Base-by-base conservation (phyloP, 2,888 invertebrate species). In the Blastobasis adustella region DNA sequence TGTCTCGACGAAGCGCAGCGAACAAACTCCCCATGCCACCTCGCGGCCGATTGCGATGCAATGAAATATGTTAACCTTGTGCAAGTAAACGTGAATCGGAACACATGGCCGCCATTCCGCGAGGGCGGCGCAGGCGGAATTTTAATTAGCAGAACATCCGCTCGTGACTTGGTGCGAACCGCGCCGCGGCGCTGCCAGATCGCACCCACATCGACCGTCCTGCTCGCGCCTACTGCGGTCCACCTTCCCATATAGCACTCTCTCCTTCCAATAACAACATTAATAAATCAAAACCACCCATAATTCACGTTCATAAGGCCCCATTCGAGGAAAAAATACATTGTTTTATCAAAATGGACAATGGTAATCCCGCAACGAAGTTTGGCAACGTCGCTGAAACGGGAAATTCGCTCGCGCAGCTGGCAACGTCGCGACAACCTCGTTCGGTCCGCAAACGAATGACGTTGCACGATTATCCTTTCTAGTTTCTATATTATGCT, bases 141-240 rank as follows among this genome's bases (percentile, higher is more conserved):
- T 87, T 88, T 88, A 88, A 88, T 88, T 88, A 88, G 85, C 85
- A 86, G 88, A 87, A 88, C 86, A 88, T 88, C 88, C 88, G 88
- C 85, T 87, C 86, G 79, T 82, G 80, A 82, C 80, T 82, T 69
- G 75, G 71, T 73, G 67, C 69, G 82, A 69, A 74, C 70, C 73
- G 67, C 69, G 73, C 77, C 73, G 84, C 86, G 81, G 69, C 71
- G 87, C 85, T 87, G 87, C 85, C 87, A 80, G 74, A 73, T 79
- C 69, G 71, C 57, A 52, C 63, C 71, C 69, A 60, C 23, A 23
- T 23, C 23, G 23, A 23, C 23, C 23, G 23, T 82, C 82, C 74
- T 82, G 69, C 70, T 86, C 77, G 49, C 72, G 68, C 80, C 56
- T 55, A 57, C 56, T 57, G 61, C 58, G 58, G 64, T 62, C 68